Percentiles rank a stretch among this genome's conserved stretches.
Evolutionary conservation across 1,140 invertebrate genomes (phyloP).

Genomic region (Cotesia typhae): DNA sequence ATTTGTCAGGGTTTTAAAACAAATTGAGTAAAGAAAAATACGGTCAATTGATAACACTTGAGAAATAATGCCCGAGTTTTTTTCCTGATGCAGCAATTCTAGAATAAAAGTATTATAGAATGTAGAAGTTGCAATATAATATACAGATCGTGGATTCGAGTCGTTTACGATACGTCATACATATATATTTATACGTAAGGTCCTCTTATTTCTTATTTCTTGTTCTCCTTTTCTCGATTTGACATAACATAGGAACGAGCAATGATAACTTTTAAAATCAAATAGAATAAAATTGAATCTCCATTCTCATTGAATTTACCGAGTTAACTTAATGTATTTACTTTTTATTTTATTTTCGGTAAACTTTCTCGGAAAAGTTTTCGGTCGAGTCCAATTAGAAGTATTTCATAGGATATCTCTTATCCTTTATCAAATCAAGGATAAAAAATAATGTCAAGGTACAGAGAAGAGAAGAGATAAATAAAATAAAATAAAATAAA

Average conservation of each 20-base stretch:
- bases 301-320: conserved; percentile 7
- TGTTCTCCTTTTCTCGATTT: neutral
- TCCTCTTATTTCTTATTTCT: neutral
- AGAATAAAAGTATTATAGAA: neutral
- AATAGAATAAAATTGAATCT: neutral
- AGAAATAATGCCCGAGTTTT: neutral
- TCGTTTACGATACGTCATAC: neutral
- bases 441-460: neutral
- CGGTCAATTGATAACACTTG: neutral
- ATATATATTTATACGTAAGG: neutral
- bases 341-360: neutral
- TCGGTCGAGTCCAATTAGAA: conserved; percentile 7
- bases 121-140: neutral
- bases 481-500: neutral
- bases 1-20: neutral
- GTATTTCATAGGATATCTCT: conserved; percentile 8
- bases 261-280: conserved; percentile 4
- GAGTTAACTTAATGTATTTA: neutral
- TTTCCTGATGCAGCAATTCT: conserved; percentile 12
- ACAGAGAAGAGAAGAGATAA: neutral
- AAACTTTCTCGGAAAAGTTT: neutral
- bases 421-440: neutral
- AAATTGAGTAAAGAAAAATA: neutral
- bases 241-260: neutral
- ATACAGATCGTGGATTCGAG: neutral